Evolutionary conservation across 1,140 invertebrate species (phyloP), one percentile per base, ranked within the genome.

Genomic region (Thaumetopoea pityocampa): DNA sequence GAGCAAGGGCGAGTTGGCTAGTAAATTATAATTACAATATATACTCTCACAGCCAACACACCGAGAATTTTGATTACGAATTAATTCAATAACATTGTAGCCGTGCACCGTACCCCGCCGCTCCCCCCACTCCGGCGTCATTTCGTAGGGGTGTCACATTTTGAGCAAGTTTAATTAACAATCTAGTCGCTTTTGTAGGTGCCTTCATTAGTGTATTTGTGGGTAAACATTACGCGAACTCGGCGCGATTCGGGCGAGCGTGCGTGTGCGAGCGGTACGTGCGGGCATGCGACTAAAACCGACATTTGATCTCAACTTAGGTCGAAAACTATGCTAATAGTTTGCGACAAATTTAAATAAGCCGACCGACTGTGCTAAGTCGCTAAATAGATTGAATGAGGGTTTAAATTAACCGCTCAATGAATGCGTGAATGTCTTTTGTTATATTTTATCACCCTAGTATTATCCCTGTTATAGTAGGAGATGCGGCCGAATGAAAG

Each of bases 161-260:
- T 82, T 79, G 67, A 80, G 73, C 73, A 72, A 79, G 76, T 84
- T 84, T 79, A 84, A 84, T 84, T 82, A 82, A 82, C 76, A 84
- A 82, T 79, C 72, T 79, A 82, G 72, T 77, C 66, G 79, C 76
- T 80, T 84, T 77, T 74, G 80, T 78, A 77, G 78, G 70, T 77
- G 70, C 73, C 77, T 84, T 84, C 80, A 82, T 84, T 84, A 84
- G 80, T 79, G 69, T 84, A 80, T 84, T 84, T 84, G 78, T 78
- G 66, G 73, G 77, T 79, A 84, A 84, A 81, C 73, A 79, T 68
- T 62, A 66, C 60, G 65, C 69, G 70, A 73, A 67, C 74, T 67
- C 63, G 50, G 54, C 57, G 56, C 56, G 51, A 68, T 64, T 38
- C 49, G 33, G 44, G 44, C 36, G 67, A 59, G 56, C 49, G 65